Percentiles rank a stretch among this genome's conserved stretches.
These are phyloP conservation scores for Acrocephalus kingi DNA, from an alignment of 2,113 vertebrate genomes.

Conservation along the genomic window DNA sequence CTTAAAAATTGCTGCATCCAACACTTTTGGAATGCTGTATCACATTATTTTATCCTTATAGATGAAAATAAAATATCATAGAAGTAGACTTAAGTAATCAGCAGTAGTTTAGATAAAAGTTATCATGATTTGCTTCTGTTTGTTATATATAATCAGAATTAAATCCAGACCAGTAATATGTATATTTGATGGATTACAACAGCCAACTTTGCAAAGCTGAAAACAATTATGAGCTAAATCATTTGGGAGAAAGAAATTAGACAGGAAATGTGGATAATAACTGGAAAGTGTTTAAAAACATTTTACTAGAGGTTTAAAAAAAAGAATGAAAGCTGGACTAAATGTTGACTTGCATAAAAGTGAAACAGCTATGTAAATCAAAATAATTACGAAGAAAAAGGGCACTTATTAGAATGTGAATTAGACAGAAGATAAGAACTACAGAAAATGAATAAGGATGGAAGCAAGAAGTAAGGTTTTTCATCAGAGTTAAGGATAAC, in stretches of 20 bases:
- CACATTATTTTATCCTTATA: background rate
- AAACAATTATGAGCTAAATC: slow-evolving; percentile 53
- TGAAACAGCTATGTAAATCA: background rate
- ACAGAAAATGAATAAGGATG: background rate
- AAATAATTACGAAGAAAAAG: background rate
- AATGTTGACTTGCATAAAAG: background rate
- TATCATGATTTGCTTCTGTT: slow-evolving; percentile 25
- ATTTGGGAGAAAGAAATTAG: slow-evolving; percentile 49
- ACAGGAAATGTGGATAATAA: slow-evolving; percentile 50
- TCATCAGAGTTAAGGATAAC: background rate
- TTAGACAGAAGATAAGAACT: background rate
- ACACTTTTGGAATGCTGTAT: background rate
- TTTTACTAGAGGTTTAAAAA: background rate
- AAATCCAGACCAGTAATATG: slow-evolving; percentile 29
- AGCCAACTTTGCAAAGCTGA: slow-evolving; percentile 51
- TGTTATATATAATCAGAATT: slow-evolving; percentile 25
- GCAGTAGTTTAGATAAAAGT: slow-evolving; percentile 15
- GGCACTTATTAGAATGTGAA: background rate
- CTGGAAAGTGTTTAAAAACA: slow-evolving; percentile 43
- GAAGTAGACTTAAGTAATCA: background rate
- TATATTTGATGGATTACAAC: slow-evolving; percentile 27
- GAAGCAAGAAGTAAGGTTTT: background rate
- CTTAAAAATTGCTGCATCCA: slow-evolving; percentile 35
- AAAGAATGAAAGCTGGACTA: background rate
- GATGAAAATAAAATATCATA: slow-evolving; percentile 8